Evolutionary conservation across 2,113 vertebrate species (phyloP).

Genomic region (Setophaga petechia): DNA sequence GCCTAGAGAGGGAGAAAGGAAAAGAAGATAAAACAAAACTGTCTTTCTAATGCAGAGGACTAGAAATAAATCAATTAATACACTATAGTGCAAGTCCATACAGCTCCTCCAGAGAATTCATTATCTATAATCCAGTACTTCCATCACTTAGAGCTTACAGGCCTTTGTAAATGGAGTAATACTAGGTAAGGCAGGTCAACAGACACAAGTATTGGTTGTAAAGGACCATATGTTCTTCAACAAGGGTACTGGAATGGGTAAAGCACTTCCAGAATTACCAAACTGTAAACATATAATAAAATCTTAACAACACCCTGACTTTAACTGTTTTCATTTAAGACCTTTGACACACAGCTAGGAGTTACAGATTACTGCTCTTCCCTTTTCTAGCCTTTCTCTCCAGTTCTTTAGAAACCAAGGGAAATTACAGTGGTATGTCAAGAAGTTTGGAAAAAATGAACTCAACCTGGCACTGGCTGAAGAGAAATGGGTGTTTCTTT

Average conservation of each 20-base stretch:
- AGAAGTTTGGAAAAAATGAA: neutral
- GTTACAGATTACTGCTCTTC: neutral
- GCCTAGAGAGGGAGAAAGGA: conserved; percentile 71
- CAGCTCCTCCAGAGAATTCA: neutral
- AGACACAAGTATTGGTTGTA: neutral
- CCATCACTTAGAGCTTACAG: neutral
- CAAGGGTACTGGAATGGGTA: neutral
- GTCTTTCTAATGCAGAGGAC: neutral
- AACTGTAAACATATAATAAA: neutral
- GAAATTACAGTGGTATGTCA: neutral
- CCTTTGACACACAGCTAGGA: neutral
- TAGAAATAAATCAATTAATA: neutral
- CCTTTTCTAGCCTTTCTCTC: neutral
- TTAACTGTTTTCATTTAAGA: neutral
- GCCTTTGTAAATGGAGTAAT: neutral
- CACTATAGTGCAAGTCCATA: neutral
- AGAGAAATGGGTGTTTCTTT: conserved; percentile 91
- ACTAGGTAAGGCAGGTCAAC: neutral
- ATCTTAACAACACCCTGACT: neutral
- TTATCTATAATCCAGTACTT: neutral
- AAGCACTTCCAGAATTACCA: neutral
- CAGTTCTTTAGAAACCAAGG: neutral
- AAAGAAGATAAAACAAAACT: neutral
- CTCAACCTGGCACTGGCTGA: conserved; percentile 94
- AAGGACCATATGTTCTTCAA: neutral